Evolutionary conservation across 1,140 invertebrate genomes (phyloP).

Genomic region (Anoplophora glabripennis): DNA sequence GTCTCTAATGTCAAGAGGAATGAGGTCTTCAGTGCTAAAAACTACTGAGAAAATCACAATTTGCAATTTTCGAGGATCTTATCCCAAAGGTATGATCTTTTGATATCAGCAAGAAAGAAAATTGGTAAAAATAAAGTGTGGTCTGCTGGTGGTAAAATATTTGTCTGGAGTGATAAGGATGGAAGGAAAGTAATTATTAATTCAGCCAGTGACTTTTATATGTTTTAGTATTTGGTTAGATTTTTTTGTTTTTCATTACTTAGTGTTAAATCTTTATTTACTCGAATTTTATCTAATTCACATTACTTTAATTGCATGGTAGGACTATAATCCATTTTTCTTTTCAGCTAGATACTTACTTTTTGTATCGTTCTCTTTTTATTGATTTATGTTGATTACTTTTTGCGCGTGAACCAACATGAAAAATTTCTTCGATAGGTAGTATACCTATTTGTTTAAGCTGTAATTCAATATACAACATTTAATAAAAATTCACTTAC

Average conservation of each 20-base stretch:
- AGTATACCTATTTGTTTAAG: too few relatives aligned
- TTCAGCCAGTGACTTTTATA: not conserved
- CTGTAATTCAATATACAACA: too few relatives aligned
- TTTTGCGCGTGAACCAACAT: too few relatives aligned
- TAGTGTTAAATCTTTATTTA: not conserved
- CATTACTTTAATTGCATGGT: not conserved
- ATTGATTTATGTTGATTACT: not conserved
- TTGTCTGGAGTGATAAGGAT: not conserved
- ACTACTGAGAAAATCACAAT: not conserved
- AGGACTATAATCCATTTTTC: not conserved
- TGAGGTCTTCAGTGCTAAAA: not conserved
- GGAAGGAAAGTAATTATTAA: not conserved
- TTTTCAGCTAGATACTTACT: not conserved
- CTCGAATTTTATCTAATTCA: not conserved
- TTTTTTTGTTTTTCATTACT: not conserved
- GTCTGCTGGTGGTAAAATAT: not conserved
- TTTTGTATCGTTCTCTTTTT: not conserved
- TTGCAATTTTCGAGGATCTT: not conserved
- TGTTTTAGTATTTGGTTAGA: too few relatives aligned
- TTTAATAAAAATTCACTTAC: too few relatives aligned
- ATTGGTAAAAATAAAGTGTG: slow-evolving; percentile 2
- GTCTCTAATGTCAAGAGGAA: not conserved
- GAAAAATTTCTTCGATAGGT: too few relatives aligned
- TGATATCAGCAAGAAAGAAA: not conserved
- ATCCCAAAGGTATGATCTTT: not conserved